These are phyloP conservation scores for Gnathonemus longibarbis DNA, from an alignment of 2,113 vertebrate genomes.

Conservation along the genomic window DNA sequence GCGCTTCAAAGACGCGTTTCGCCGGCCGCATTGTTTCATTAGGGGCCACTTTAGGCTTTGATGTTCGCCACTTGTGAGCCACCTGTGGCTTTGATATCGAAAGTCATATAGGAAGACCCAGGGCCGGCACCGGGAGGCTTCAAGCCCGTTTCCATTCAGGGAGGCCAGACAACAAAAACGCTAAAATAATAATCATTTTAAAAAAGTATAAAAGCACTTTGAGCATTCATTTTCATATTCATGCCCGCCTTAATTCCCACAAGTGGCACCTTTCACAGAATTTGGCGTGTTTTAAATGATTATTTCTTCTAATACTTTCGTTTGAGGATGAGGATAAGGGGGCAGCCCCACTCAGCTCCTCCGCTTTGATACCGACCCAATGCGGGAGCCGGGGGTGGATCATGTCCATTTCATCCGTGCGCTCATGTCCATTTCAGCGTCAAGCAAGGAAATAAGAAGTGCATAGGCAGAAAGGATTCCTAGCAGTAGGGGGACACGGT, in stretches of 20 bases:
- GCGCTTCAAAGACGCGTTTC: slow-evolving; percentile 78
- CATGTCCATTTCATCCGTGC: neutral
- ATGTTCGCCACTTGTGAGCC: slow-evolving; percentile 69
- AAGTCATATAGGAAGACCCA: slow-evolving; percentile 44
- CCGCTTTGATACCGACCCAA: neutral
- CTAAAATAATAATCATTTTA: neutral
- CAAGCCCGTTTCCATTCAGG: neutral
- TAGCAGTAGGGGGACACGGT: neutral
- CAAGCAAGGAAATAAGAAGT: neutral
- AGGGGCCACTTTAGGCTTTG: slow-evolving; percentile 71
- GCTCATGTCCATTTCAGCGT: neutral
- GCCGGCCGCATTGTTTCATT: slow-evolving; percentile 67
- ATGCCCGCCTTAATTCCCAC: neutral
- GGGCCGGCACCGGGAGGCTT: neutral
- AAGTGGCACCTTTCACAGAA: neutral
- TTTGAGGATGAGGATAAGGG: neutral
- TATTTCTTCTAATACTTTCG: neutral
- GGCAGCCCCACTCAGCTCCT: neutral
- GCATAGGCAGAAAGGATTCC: neutral
- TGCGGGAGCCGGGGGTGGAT: neutral
- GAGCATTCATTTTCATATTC: slow-evolving; percentile 5
- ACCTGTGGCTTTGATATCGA: slow-evolving; percentile 83
- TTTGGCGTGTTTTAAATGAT: neutral
- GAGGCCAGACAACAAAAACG: neutral
- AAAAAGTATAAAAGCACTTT: slow-evolving; percentile 10